Conservation (phyloP, 2,888 invertebrate species). For the Furcula furcula region DNA sequence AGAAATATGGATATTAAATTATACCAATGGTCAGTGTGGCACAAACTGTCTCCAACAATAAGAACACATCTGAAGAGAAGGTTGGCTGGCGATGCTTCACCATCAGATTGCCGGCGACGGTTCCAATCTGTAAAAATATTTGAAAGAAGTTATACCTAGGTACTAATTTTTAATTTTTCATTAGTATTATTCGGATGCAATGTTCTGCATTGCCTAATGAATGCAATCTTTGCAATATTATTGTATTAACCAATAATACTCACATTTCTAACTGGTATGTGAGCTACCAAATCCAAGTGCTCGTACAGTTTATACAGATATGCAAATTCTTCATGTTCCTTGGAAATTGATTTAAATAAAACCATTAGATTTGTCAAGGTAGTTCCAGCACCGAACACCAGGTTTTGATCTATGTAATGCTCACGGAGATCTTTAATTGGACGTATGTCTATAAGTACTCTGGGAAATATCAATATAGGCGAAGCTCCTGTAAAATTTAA, state of each 20-base stretch:
- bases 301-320: conserved; percentile 83
- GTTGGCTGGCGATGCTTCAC: conserved; percentile 82
- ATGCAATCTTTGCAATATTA: neutral
- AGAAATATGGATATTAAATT: too few species aligned
- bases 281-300: conserved; percentile 87
- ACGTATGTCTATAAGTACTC: conserved; percentile 84
- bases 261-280: conserved; percentile 88
- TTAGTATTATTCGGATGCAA: too few species aligned
- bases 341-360: conserved; percentile 58
- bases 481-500: conserved; percentile 62
- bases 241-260: too few species aligned
- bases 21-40: conserved; percentile 77
- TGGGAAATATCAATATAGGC: conserved; percentile 61
- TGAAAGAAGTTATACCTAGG: too few species aligned
- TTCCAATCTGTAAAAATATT: conserved; percentile 75
- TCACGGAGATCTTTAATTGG: conserved; percentile 79
- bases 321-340: conserved; percentile 66
- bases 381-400: conserved; percentile 83
- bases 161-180: too few species aligned
- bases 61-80: conserved; percentile 85
- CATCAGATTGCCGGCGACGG: conserved; percentile 85
- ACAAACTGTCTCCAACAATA: conserved; percentile 79
- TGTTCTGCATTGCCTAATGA: too few species aligned
- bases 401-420: conserved; percentile 56
- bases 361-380: conserved; percentile 80